These are phyloP conservation scores for Gymnosoma rotundatum DNA, from an alignment of 2,888 invertebrate genomes.

Conservation along the genomic window DNA sequence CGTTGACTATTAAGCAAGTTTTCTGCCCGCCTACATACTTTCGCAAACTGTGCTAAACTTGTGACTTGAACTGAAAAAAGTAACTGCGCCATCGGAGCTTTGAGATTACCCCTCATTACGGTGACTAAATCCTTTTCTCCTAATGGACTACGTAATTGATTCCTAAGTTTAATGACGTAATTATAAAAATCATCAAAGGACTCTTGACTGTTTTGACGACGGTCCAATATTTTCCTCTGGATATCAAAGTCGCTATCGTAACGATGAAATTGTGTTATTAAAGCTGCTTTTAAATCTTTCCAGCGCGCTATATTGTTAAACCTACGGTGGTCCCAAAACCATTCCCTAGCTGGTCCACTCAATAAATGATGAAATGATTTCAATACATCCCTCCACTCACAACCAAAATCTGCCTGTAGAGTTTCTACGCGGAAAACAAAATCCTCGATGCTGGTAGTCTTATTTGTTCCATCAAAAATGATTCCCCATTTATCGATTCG, in stretches of 20 bases:
- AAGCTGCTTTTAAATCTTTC: neutral
- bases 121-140: neutral
- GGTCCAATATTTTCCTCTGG: neutral
- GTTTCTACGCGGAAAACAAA: constrained; percentile 16
- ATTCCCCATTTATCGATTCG: constrained; percentile 20
- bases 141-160: neutral
- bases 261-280: neutral
- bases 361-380: neutral
- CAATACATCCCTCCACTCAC: neutral
- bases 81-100: neutral
- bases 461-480: neutral
- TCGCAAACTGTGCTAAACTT: neutral
- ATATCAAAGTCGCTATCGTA: neutral
- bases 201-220: neutral
- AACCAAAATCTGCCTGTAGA: neutral
- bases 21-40: neutral
- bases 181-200: constrained; percentile 10
- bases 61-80: neutral
- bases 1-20: neutral
- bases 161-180: neutral
- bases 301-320: neutral
- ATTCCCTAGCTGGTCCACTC: neutral
- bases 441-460: neutral
- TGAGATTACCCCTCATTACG: neutral
- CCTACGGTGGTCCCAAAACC: neutral